Evolutionary conservation across 2,113 vertebrate genomes (phyloP), one percentile per base, ranked within the genome.

Genomic region (Maccullochella peelii): DNA sequence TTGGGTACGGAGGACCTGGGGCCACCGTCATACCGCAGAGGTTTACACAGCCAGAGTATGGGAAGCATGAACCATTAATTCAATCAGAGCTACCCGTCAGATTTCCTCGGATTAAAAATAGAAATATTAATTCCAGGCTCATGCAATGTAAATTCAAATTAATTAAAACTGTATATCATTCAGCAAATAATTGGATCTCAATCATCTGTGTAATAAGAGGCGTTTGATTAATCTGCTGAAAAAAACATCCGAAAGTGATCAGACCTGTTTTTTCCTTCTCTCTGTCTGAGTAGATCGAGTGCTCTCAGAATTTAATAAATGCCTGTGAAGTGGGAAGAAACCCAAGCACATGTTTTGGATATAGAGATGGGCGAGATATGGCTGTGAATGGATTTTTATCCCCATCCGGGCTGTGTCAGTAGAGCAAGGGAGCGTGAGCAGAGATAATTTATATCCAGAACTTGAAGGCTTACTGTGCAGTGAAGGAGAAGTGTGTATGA

Each of bases 201-300:
- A 93, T 93, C 91, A 93, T 91, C 90, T 94, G 93, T 93, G 88
- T 93, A 94, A 93, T 93, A 81, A 92, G 90, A 92, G 79, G 80
- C 68, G 55, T 92, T 92, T 93, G 83, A 93, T 92, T 91, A 91
- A 90, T 88, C 84, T 84, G 75, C 66, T 71, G 74, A 42, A 80
- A 78, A 84, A 74, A 76, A 82, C 58, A 82, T 65, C 58, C 25
- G 4, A 65, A 55, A 82, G 50, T 76, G 57, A 73, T 62, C 52
- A 67, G 68, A 50, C 42, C 30, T 50, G 10, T 55, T 85, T 79
- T 77, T 84, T n/a, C 14, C 18, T n/a, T 66, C 50, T 59, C 42
- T 71, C 42, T 77, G 8, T 86, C 6, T 42, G 44, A 69, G 69
- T 63, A 23, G 44, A 78, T 73, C 55, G 36, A 65, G 67, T 23